Conservation (phyloP, 2,797 vertebrate species). For the Danionella dracula region DNA sequence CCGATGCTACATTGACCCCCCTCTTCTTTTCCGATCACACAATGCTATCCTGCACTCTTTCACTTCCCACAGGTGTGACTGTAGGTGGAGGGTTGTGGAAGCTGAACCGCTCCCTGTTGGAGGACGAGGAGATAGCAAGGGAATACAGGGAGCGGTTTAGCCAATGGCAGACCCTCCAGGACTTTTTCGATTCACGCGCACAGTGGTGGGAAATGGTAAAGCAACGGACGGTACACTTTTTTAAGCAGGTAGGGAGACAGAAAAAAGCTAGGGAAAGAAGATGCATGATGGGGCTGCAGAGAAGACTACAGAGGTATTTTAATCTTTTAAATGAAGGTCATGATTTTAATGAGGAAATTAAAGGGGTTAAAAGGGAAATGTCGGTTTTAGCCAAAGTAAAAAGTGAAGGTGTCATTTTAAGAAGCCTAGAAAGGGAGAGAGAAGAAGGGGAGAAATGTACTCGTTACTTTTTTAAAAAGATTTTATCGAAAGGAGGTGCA, state of each 20-base stretch:
- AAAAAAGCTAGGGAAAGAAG: background rate
- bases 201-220: slow-evolving; percentile 30
- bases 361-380: slow-evolving; percentile 21
- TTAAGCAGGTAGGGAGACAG: slow-evolving; percentile 5
- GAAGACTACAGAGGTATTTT: background rate
- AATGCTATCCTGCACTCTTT: background rate
- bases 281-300: background rate
- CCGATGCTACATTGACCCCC: background rate
- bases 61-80: background rate
- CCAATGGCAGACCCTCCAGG: background rate
- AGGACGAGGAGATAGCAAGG: background rate
- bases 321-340: background rate
- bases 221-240: slow-evolving; percentile 31
- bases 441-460: slow-evolving; percentile 27
- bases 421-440: slow-evolving; percentile 27
- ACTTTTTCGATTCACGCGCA: background rate
- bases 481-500: background rate
- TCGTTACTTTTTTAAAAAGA: slow-evolving; percentile 22
- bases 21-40: background rate
- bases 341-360: slow-evolving; percentile 37
- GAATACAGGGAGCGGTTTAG: background rate
- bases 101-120: background rate
- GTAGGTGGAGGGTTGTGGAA: background rate
- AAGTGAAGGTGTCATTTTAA: slow-evolving; percentile 28
- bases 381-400: background rate